A percentile compares a stretch with the other conserved stretches of the same genome.
These are phyloP conservation scores for Probaryconus sp. DNA, from an alignment of 1,140 invertebrate genomes.

Conservation along the genomic window DNA sequence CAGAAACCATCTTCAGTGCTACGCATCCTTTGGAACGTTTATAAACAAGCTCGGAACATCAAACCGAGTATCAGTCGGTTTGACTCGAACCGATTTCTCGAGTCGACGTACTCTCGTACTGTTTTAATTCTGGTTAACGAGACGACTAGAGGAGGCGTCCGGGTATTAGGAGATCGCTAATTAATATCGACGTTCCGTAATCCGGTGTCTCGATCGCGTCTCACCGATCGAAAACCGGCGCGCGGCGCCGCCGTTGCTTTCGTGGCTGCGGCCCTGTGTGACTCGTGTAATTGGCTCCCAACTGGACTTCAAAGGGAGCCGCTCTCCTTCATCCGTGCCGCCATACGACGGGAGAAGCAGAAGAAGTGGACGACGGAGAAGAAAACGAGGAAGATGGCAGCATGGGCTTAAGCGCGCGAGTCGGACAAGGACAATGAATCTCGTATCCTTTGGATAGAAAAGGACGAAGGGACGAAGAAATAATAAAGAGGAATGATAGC, in stretches of 20 bases:
- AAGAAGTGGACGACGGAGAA: constrained; percentile 36
- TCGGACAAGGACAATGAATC: constrained; percentile 61
- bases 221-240: constrained; percentile 70
- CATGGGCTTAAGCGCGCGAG: constrained; percentile 23
- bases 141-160: constrained; percentile 1
- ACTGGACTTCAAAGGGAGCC: constrained; percentile 78
- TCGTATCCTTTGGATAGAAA: constrained; percentile 54
- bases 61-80: background rate
- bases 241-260: constrained; percentile 69
- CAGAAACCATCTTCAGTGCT: no score
- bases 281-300: constrained; percentile 80
- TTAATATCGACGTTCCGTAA: constrained; percentile 47
- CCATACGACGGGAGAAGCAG: constrained; percentile 70
- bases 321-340: constrained; percentile 78
- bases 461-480: constrained; percentile 54
- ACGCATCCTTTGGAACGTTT: no score
- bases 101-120: background rate
- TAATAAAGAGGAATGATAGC: constrained; percentile 61
- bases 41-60: no score
- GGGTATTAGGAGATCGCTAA: constrained; percentile 36
- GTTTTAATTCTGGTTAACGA: background rate
- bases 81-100: no score
- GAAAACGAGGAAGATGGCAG: constrained; percentile 50
- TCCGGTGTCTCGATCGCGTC: constrained; percentile 61
- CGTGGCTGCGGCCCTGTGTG: constrained; percentile 75